phyloP scores from a whole-genome alignment of 2,888 invertebrate species.

The Isotomurus palustris region DNA sequence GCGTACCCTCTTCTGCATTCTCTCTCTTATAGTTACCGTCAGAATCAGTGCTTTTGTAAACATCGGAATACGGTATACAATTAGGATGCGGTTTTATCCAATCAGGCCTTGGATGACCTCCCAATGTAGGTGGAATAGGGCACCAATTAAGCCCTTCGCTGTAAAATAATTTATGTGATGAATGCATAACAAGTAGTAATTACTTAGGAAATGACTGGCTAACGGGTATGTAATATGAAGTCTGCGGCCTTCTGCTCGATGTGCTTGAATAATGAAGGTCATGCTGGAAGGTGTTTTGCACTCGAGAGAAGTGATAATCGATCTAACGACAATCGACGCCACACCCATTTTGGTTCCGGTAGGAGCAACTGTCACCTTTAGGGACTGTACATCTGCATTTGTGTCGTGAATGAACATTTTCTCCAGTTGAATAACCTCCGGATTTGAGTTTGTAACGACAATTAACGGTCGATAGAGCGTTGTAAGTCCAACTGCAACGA shows the following conservation, averaged over 20 bases:
- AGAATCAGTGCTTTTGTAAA: too few species aligned
- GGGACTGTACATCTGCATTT: neutral
- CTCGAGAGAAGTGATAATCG: constrained; percentile 11
- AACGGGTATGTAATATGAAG: constrained; percentile 22
- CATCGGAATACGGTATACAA: too few species aligned
- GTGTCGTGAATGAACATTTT: neutral
- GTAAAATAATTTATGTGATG: too few species aligned
- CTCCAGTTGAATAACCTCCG: constrained; percentile 19
- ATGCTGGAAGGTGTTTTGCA: constrained; percentile 17
- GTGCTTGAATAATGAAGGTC: constrained; percentile 19
- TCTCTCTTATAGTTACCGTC: too few species aligned
- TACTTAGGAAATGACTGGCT: too few species aligned
- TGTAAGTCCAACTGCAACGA: constrained; percentile 16
- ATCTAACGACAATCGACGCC: constrained; percentile 15
- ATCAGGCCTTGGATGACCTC: too few species aligned
- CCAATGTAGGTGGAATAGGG: too few species aligned
- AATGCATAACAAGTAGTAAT: too few species aligned
- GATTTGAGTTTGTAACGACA: constrained; percentile 28
- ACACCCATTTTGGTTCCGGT: constrained; percentile 21
- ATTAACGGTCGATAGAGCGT: constrained; percentile 25
- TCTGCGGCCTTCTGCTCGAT: constrained; percentile 20
- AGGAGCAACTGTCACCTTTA: constrained; percentile 14
- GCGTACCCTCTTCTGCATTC: too few species aligned
- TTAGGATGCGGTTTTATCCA: too few species aligned
- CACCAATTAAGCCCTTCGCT: too few species aligned